Evolutionary conservation across 2,113 vertebrate genomes (phyloP), one percentile per base, ranked within the genome.

Genomic region (Gnathonemus echidnorhynchus): DNA sequence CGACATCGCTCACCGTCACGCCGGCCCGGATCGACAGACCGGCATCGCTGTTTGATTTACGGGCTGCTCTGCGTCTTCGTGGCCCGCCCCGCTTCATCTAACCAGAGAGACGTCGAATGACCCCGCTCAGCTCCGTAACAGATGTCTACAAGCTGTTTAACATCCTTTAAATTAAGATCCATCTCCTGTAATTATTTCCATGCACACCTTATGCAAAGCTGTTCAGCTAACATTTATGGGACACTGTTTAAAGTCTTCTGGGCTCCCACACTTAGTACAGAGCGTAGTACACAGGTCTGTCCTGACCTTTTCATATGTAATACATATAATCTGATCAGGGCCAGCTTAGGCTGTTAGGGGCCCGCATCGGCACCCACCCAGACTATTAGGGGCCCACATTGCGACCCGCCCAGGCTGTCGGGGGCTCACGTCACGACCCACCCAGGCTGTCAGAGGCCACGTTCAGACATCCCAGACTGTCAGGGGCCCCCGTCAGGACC

Each of bases 61-160:
- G 96, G 97, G 97, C 97, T 97, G n/a, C 97, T 98, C 97, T 98
- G 97, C 97, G 98, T 98, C 99, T 98, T 98, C 96, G 97, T 97
- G 94, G 96, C 9, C 49, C 50, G 1, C 56, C 62, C 62, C 10
- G 90, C 94, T 96, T 98, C 97, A 98, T 99, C 98, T 97, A 97
- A 96, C 96, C 96, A 96, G 97, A 98, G 98, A 97, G 95, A 99
- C 98, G 98, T 98, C 98, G 96, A 98, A 98, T 98, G 97, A 98
- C 97, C 97, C 97, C 96, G 96, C 97, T 98, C 96, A 96, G 96
- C 97, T 97, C 96, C 94, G 95, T 97, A 98, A 96, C 98, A 99
- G 97, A 99, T 99, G 98, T 99, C 97, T 97, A 98, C 97, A 99
- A 99, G 97, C 98, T 98, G 97, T 97, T 98, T 97, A 98, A 98